These are phyloP conservation scores for Ophthalmolycus amberensis DNA, from an alignment of 2,113 vertebrate genomes.

Conservation along the genomic window DNA sequence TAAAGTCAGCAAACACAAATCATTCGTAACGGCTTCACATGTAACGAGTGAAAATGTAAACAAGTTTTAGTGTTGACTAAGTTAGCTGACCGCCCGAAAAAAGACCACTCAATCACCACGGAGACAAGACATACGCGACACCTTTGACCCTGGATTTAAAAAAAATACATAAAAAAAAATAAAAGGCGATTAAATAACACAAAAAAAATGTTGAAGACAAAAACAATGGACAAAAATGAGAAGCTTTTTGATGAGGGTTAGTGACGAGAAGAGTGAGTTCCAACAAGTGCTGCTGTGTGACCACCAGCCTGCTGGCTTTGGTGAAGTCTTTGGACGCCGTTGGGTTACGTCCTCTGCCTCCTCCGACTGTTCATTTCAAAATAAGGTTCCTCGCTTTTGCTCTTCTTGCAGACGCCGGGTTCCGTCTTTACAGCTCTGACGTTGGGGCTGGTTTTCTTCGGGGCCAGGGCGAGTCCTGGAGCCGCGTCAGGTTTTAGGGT, in stretches of 20 bases:
- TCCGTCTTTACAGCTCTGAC: constrained; percentile 28
- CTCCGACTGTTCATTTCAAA: constrained; percentile 92
- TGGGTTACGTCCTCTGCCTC: constrained; percentile 73
- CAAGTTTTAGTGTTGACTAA: constrained; percentile 44
- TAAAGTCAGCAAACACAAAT: not conserved
- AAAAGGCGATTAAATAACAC: constrained; percentile 57
- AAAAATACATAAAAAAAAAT: constrained; percentile 35
- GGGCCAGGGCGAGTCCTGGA: constrained; percentile 20
- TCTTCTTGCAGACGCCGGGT: constrained; percentile 30
- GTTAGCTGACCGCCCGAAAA: constrained; percentile 17
- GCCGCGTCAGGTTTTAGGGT: constrained; percentile 33
- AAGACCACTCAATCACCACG: constrained; percentile 7
- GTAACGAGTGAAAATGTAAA: constrained; percentile 60
- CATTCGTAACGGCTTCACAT: not conserved
- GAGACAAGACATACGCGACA: constrained; percentile 25
- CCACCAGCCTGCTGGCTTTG: constrained; percentile 36
- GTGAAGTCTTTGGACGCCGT: not conserved
- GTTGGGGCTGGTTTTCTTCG: constrained; percentile 62
- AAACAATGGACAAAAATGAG: not conserved
- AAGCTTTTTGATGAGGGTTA: constrained; percentile 19
- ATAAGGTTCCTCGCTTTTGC: constrained; percentile 86
- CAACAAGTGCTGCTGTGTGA: constrained; percentile 38
- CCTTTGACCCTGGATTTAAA: constrained; percentile 50
- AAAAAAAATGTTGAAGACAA: constrained; percentile 24
- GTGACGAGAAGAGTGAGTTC: not conserved